These are phyloP conservation scores for Fratercula arctica DNA, from an alignment of 2,797 vertebrate species.

Conservation along the genomic window DNA sequence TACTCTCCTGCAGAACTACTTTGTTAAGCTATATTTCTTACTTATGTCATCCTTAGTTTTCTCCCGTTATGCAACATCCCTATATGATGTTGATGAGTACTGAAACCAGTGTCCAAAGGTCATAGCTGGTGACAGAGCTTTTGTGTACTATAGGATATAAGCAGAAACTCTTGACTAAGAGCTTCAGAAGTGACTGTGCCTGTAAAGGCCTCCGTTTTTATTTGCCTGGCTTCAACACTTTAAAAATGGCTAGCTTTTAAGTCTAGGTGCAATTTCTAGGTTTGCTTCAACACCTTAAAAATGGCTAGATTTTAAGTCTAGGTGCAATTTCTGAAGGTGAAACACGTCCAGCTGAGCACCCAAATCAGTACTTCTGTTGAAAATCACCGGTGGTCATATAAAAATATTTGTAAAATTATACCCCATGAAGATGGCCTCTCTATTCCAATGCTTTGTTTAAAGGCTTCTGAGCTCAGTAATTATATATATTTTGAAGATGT, in stretches of 20 bases:
- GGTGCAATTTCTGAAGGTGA: neutral
- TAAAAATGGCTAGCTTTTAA: neutral
- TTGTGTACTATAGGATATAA: neutral
- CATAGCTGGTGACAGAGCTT: neutral
- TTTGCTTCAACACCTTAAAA: neutral
- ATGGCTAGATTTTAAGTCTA: neutral
- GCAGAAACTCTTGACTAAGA: neutral
- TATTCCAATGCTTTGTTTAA: neutral
- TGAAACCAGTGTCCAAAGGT: neutral
- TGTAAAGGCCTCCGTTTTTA: neutral
- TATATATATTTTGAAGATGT: neutral
- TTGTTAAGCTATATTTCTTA: slow-evolving; percentile 38
- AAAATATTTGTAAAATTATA: neutral
- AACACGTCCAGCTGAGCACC: neutral
- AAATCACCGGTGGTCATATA: neutral
- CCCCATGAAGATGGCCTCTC: neutral
- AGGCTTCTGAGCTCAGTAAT: neutral
- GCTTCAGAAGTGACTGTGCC: neutral
- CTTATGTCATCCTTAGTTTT: slow-evolving; percentile 18
- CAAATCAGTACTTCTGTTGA: neutral
- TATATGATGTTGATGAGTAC: neutral
- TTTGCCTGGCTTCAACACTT: neutral
- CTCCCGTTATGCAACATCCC: neutral
- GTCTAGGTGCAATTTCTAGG: neutral
- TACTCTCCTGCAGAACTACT: slow-evolving; percentile 50